Percentiles rank a stretch among this genome's conserved stretches.
Conservation (phyloP, 2,113 vertebrate species). For the Cephalopholis sonnerati region DNA sequence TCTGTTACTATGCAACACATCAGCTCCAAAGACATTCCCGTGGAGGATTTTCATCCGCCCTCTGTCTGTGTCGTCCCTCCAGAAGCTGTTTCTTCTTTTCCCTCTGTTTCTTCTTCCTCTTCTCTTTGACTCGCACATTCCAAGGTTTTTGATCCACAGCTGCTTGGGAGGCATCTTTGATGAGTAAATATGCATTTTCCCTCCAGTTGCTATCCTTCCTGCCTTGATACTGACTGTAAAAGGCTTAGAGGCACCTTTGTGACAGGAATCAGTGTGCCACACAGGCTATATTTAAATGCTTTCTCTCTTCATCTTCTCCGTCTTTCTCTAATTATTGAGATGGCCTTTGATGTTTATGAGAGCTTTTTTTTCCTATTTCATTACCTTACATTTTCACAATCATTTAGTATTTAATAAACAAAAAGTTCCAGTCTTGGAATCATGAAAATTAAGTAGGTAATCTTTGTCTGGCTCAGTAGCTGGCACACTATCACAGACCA, state of each 20-base stretch:
- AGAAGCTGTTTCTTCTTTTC: constrained; percentile 37
- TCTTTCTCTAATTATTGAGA: constrained; percentile 41
- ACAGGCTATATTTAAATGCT: constrained; percentile 24
- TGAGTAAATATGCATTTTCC: constrained; percentile 52
- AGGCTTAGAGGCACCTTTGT: constrained; percentile 28
- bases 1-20: constrained; percentile 75
- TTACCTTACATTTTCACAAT: too few relatives aligned
- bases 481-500: too few relatives aligned
- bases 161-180: constrained; percentile 26
- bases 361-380: neutral
- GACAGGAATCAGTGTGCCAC: constrained; percentile 43
- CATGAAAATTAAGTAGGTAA: neutral
- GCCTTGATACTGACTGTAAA: constrained; percentile 26
- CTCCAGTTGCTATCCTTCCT: constrained; percentile 27
- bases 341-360: constrained; percentile 47
- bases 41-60: constrained; percentile 51
- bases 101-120: constrained; percentile 25
- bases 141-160: constrained; percentile 46
- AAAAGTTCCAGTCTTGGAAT: neutral
- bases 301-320: constrained; percentile 5
- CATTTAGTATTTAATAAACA: too few relatives aligned
- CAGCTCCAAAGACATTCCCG: constrained; percentile 53
- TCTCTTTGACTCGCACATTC: constrained; percentile 46
- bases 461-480: too few relatives aligned
- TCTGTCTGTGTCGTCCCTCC: constrained; percentile 42